Base-by-base conservation (phyloP, 2,888 invertebrate species). In the Tigriopus californicus region DNA sequence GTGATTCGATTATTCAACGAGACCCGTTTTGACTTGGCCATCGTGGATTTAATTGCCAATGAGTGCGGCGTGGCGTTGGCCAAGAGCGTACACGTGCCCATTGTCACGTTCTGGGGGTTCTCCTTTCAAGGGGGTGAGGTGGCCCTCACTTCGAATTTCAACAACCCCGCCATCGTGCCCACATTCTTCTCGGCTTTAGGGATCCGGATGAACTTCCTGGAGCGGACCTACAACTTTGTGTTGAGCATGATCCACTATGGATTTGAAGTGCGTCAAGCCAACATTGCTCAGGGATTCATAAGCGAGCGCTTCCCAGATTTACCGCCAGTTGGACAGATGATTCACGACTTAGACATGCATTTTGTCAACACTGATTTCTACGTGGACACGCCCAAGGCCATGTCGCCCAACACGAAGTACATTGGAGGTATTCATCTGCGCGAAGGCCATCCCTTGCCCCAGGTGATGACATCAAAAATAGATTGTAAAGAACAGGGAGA, bases 351-450 rank as follows among this genome's bases (percentile, higher is more conserved):
- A 46, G 66, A 67, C 60, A 66, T 66, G 41, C 64, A 68, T 62
- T 60, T 69, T 53, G 69, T 71, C 53, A 71, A 72, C 63, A 68
- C 70, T 1, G 72, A 73, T 62, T 69, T 68, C 40, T 65, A 70
- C 6, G 62, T 72, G 42, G 72, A 73, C 62, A 69, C 67, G 58
- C 66, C 69, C 0, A 64, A 69, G 40, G 65, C 70, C 20, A 64
- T 71, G 8, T 69, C 71, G 3, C 68, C 71, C 0, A 68, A 71
- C 58, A 68, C 72, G 33, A 66, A 70, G 42, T 69, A 69, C 56
- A 69, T 73, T n/a, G 73, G 72, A 11, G 72, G 72, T 24, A 64
- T 71, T 62, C 70, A 71, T 60, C 69, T 72, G 60, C 66, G 70
- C 25, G 64, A 67, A n/a, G 66, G 70, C 2, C 66, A 66, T 49